Percentiles rank a stretch among this genome's conserved stretches.
phyloP scores from a whole-genome alignment of 1,140 invertebrate genomes.

The Hyles vespertilio region DNA sequence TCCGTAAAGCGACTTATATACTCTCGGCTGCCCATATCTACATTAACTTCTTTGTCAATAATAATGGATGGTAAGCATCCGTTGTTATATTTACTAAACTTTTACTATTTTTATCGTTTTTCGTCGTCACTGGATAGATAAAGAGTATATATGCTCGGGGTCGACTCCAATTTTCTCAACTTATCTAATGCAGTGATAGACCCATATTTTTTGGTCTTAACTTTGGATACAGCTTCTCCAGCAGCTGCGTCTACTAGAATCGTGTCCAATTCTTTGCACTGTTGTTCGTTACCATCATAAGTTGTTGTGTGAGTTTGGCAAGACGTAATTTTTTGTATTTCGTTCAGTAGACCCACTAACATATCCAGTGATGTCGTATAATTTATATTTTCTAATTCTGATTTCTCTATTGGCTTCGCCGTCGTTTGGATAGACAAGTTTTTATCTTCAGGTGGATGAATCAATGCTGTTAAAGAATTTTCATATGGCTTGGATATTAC shows the following conservation, averaged over 20 bases:
- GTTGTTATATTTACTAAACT: not conserved
- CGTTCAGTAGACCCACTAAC: slow-evolving; percentile 55
- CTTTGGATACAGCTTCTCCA: slow-evolving; percentile 24
- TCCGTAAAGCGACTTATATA: slow-evolving; percentile 37
- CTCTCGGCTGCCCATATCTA: slow-evolving; percentile 24
- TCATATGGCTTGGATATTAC: too few species aligned
- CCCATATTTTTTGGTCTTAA: slow-evolving; percentile 25
- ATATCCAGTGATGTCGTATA: slow-evolving; percentile 57
- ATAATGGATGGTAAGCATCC: slow-evolving; percentile 10
- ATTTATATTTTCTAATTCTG: slow-evolving; percentile 18
- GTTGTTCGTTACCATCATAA: slow-evolving; percentile 10
- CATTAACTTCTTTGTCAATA: slow-evolving; percentile 50
- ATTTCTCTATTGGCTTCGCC: too few species aligned
- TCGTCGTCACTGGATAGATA: slow-evolving; percentile 28
- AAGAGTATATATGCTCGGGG: slow-evolving; percentile 31
- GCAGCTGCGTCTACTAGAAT: slow-evolving; percentile 32
- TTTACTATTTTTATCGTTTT: not conserved
- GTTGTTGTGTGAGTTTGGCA: slow-evolving; percentile 32
- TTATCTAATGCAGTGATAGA: slow-evolving; percentile 35
- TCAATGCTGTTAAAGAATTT: too few species aligned
- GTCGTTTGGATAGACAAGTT: too few species aligned
- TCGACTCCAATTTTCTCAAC: slow-evolving; percentile 29
- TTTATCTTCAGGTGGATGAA: too few species aligned
- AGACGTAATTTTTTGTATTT: slow-evolving; percentile 59
- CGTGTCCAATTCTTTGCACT: slow-evolving; percentile 31